These are phyloP conservation scores for Amblyopsis hoosieri DNA, from an alignment of 2,797 vertebrate genomes.

Conservation along the genomic window DNA sequence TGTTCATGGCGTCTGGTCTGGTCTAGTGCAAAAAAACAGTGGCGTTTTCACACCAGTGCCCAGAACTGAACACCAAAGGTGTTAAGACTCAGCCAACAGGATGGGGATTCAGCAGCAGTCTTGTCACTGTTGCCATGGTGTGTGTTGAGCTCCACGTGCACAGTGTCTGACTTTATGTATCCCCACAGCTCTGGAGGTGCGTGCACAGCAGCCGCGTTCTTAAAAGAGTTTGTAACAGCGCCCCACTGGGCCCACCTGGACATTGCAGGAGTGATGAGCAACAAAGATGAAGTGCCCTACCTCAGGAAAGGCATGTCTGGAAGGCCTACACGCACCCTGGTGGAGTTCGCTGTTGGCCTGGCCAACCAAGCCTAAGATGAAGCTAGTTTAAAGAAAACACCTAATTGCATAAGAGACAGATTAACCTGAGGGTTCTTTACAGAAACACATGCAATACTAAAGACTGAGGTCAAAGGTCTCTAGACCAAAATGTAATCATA, in stretches of 20 bases:
- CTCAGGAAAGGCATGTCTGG: constrained; percentile 96
- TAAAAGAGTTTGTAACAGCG: constrained; percentile 89
- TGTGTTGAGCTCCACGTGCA: background rate
- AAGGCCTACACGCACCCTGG: constrained; percentile 89
- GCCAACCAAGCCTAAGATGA: constrained; percentile 63
- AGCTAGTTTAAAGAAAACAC: background rate
- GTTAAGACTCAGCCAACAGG: too few species aligned
- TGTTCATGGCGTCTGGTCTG: too few species aligned
- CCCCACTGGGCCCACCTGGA: constrained; percentile 95
- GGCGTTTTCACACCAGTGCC: too few species aligned
- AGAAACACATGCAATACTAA: background rate
- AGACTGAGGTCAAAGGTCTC: too few species aligned
- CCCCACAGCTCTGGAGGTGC: constrained; percentile 88
- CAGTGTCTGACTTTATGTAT: constrained; percentile 2
- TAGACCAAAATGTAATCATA: too few species aligned
- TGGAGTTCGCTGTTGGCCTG: constrained; percentile 85
- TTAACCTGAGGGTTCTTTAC: background rate
- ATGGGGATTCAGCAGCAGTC: too few species aligned
- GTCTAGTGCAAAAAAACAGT: too few species aligned
- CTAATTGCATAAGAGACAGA: background rate
- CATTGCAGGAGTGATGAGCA: constrained; percentile 96
- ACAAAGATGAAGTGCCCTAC: constrained; percentile 94
- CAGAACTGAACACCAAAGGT: too few species aligned
- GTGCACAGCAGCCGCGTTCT: constrained; percentile 94
- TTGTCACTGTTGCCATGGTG: background rate